Conservation (phyloP, 2,113 vertebrate species). For the Mandrillus leucophaeus region DNA sequence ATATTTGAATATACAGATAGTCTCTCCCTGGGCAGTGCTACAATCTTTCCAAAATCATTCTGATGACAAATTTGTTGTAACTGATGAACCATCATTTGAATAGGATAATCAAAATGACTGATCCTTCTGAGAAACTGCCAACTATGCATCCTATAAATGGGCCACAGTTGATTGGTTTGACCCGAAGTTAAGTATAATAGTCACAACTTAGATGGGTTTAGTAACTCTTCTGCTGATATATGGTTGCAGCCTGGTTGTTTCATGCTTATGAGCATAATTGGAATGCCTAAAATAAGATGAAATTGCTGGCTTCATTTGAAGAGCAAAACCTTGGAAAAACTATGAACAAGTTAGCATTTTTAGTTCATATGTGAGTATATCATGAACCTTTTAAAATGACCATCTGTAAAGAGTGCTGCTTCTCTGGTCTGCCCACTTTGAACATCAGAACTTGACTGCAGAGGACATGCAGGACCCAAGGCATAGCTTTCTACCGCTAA, state of each 20-base stretch:
- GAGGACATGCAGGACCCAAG: neutral
- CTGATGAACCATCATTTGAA: neutral
- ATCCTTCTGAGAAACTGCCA: slow-evolving; percentile 44
- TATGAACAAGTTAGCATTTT: slow-evolving; percentile 61
- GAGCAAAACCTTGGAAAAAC: slow-evolving; percentile 40
- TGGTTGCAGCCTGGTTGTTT: slow-evolving; percentile 46
- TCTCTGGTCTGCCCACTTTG: slow-evolving; percentile 5
- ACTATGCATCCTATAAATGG: neutral
- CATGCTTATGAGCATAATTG: slow-evolving; percentile 42
- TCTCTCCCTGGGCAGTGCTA: neutral
- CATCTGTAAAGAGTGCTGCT: neutral
- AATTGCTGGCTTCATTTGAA: slow-evolving; percentile 39
- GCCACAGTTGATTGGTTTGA: slow-evolving; percentile 37
- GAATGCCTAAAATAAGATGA: slow-evolving; percentile 54
- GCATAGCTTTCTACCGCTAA: neutral
- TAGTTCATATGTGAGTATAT: slow-evolving; percentile 19
- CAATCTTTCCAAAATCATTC: slow-evolving; percentile 12
- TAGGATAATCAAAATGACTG: slow-evolving; percentile 51
- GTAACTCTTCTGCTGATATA: slow-evolving; percentile 22
- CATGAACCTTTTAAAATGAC: slow-evolving; percentile 40
- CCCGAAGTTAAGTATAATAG: slow-evolving; percentile 47
- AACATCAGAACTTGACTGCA: slow-evolving; percentile 2
- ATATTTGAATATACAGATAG: neutral
- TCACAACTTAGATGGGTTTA: slow-evolving; percentile 40
- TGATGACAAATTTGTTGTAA: slow-evolving; percentile 24